phyloP scores from a whole-genome alignment of 2,113 vertebrate species.

The Leptobrachium leishanense region DNA sequence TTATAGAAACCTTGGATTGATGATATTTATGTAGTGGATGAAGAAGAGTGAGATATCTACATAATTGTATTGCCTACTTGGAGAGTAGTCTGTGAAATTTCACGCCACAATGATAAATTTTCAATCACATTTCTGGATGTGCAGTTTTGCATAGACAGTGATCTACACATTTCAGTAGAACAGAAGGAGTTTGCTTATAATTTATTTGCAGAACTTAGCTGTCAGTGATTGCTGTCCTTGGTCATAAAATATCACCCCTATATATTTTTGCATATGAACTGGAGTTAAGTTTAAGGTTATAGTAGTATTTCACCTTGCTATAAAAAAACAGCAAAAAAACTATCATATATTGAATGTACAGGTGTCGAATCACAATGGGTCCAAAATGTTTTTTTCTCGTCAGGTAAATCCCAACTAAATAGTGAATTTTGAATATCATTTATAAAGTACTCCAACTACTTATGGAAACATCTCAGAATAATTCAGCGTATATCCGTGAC shows the following conservation, averaged over 20 bases:
- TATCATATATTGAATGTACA: no score
- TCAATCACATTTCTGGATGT: conserved; percentile 29
- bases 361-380: no score
- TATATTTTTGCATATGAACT: not conserved
- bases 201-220: conserved; percentile 19
- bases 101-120: conserved; percentile 38
- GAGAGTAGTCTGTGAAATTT: conserved; percentile 35
- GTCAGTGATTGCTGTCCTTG: not conserved
- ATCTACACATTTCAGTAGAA: conserved; percentile 28
- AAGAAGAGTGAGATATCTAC: conserved; percentile 28
- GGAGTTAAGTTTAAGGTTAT: not conserved
- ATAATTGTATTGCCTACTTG: conserved; percentile 41
- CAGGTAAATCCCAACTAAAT: no score
- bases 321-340: no score
- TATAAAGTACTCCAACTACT: no score
- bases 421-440: no score
- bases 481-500: no score
- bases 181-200: conserved; percentile 24
- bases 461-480: no score
- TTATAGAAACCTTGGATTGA: conserved; percentile 38
- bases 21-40: conserved; percentile 37
- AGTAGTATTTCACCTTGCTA: no score
- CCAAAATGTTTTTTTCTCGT: no score
- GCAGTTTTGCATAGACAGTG: conserved; percentile 38
- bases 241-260: conserved; percentile 13